A percentile compares a stretch with the other conserved stretches of the same genome.
Conservation (phyloP, 2,113 vertebrate species). For the Lampris incognitus region DNA sequence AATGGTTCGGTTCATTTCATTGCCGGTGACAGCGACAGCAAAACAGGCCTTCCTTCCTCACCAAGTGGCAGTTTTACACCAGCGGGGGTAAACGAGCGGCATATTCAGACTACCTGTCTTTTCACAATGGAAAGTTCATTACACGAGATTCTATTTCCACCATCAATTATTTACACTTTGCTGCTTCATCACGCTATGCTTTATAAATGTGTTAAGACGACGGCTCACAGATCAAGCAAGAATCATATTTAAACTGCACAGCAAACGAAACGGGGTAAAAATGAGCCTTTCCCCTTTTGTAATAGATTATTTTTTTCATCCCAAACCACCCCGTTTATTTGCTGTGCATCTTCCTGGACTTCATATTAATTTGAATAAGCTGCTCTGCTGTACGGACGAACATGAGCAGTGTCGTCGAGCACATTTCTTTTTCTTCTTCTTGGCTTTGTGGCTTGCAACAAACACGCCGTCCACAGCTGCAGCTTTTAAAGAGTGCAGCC, state of each 20-base stretch:
- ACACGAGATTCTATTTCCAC: constrained; percentile 87
- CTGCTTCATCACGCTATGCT: constrained; percentile 67
- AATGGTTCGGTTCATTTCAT: constrained; percentile 42
- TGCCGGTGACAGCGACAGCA: constrained; percentile 40
- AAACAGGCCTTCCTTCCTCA: constrained; percentile 37
- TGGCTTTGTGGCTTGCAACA: constrained; percentile 34
- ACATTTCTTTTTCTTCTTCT: constrained; percentile 17
- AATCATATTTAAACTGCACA: constrained; percentile 17
- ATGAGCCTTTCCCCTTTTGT: neutral
- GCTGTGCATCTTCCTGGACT: constrained; percentile 12
- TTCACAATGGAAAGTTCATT: constrained; percentile 95
- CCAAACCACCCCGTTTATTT: constrained; percentile 1
- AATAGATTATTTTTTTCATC: constrained; percentile 31
- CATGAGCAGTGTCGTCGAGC: constrained; percentile 41
- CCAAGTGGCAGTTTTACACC: constrained; percentile 67
- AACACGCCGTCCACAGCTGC: constrained; percentile 20
- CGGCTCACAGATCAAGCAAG: constrained; percentile 36
- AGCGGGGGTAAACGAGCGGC: constrained; percentile 59
- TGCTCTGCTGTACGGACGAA: constrained; percentile 53
- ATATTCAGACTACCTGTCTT: constrained; percentile 79
- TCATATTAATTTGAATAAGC: constrained; percentile 51
- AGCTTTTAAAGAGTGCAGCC: constrained; percentile 56
- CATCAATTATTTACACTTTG: constrained; percentile 92
- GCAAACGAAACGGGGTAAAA: constrained; percentile 6
- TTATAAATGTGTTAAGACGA: constrained; percentile 24